phyloP scores from a whole-genome alignment of 2,113 vertebrate genomes.

The Chauna torquata region DNA sequence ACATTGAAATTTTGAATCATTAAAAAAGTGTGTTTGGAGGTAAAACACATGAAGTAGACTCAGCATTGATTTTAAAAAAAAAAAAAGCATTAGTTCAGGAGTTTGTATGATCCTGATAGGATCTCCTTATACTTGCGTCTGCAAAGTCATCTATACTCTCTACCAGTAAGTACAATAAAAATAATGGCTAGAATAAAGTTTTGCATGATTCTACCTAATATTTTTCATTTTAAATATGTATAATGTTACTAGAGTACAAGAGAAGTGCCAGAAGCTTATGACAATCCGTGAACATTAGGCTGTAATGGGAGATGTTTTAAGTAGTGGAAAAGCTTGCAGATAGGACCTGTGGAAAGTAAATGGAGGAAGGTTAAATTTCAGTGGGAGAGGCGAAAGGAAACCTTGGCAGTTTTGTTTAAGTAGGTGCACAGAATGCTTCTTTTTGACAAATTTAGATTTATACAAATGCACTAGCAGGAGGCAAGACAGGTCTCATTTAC shows the following conservation, averaged over 20 bases:
- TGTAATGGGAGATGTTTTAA: background rate
- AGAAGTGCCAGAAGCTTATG: background rate
- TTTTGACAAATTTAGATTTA: background rate
- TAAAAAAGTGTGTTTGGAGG: background rate
- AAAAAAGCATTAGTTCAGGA: background rate
- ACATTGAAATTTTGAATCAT: background rate
- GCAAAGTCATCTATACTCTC: background rate
- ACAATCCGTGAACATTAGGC: background rate
- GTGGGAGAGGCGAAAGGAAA: background rate
- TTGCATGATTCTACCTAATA: background rate
- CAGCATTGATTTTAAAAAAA: background rate
- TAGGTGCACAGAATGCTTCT: background rate
- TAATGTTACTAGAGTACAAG: background rate
- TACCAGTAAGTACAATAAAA: background rate
- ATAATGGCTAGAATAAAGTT: background rate
- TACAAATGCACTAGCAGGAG: background rate
- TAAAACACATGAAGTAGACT: background rate
- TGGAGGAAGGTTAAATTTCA: background rate
- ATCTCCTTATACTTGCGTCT: background rate
- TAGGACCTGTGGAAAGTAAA: background rate
- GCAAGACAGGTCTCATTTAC: background rate
- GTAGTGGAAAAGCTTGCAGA: background rate
- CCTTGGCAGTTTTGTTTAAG: background rate
- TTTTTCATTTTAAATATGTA: background rate
- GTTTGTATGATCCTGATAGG: background rate